Percentiles rank a stretch among this genome's conserved stretches.
phyloP scores from a whole-genome alignment of 1,140 invertebrate species.

The Sesamia nonagrioides region DNA sequence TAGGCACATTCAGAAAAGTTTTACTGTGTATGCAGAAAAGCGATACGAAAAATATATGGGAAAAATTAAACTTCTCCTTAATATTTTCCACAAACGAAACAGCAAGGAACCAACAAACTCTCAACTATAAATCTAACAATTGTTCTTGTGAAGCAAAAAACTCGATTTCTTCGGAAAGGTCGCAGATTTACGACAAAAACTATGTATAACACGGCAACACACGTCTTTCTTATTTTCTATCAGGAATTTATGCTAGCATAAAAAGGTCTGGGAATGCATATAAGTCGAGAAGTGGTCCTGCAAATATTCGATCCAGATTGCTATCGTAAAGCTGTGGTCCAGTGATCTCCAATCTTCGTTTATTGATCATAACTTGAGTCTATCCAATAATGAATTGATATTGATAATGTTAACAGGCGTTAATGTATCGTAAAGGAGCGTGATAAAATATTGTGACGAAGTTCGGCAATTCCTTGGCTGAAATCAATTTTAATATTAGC shows the following conservation, averaged over 20 bases:
- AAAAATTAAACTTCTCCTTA: neutral
- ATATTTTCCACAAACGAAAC: constrained; percentile 10
- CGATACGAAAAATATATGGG: neutral
- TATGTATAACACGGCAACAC: constrained; percentile 60
- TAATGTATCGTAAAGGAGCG: constrained; percentile 65
- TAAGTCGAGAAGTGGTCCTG: constrained; percentile 65
- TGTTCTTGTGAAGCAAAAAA: constrained; percentile 50
- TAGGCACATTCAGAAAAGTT: neutral
- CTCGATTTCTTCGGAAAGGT: constrained; percentile 39
- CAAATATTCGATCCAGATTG: constrained; percentile 75
- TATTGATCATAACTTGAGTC: constrained; percentile 76
- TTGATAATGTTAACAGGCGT: constrained; percentile 82
- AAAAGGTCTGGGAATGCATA: constrained; percentile 82
- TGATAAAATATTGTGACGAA: constrained; percentile 65
- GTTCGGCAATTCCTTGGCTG: constrained; percentile 26
- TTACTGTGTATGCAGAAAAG: neutral
- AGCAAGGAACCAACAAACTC: constrained; percentile 22
- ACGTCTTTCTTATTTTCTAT: constrained; percentile 65
- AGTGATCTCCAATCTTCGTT: constrained; percentile 84
- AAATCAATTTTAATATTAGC: constrained; percentile 7
- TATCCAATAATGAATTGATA: constrained; percentile 79
- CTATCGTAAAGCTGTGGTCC: constrained; percentile 83
- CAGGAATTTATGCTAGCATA: constrained; percentile 81
- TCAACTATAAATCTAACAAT: constrained; percentile 45
- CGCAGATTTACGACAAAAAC: constrained; percentile 57